Percentiles rank a stretch among this genome's conserved stretches.
phyloP scores from a whole-genome alignment of 1,140 invertebrate genomes.

The Saccostrea echinata region DNA sequence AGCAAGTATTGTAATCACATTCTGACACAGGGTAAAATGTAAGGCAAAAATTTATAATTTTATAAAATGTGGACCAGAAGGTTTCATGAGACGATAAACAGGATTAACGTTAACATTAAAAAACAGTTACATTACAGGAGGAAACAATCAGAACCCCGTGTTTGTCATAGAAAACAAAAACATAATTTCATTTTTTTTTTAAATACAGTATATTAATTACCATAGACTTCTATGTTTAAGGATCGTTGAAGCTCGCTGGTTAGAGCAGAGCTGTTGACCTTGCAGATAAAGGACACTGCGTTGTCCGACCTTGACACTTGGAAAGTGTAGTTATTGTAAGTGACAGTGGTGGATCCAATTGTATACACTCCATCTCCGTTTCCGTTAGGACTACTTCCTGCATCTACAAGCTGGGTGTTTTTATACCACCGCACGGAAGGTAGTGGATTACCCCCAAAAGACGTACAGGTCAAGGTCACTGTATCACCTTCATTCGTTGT shows the following conservation, averaged over 20 bases:
- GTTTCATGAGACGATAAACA: no score
- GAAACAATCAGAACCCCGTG: no score
- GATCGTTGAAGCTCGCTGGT: background rate
- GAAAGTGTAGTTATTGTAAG: slow-evolving; percentile 17
- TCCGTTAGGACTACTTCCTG: background rate
- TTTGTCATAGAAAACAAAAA: no score
- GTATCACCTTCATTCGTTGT: slow-evolving; percentile 5
- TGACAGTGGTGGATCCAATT: slow-evolving; percentile 17
- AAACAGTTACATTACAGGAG: no score
- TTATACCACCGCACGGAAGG: slow-evolving; percentile 13
- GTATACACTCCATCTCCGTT: slow-evolving; percentile 16
- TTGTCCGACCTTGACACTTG: slow-evolving; percentile 18
- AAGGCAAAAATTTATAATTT: no score
- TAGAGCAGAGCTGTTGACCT: background rate
- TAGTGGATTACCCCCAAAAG: slow-evolving; percentile 28
- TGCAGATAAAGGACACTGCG: slow-evolving; percentile 8
- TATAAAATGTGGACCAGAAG: no score
- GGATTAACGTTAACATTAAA: no score
- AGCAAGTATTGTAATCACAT: no score
- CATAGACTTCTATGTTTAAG: slow-evolving; percentile 14
- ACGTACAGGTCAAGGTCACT: slow-evolving; percentile 31
- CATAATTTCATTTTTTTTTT: background rate
- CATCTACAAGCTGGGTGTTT: background rate
- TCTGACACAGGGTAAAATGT: no score
- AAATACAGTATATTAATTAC: background rate